A percentile compares a stretch with the other conserved stretches of the same genome.
These are phyloP conservation scores for Orthosia cruda DNA, from an alignment of 2,888 invertebrate genomes.

Conservation along the genomic window DNA sequence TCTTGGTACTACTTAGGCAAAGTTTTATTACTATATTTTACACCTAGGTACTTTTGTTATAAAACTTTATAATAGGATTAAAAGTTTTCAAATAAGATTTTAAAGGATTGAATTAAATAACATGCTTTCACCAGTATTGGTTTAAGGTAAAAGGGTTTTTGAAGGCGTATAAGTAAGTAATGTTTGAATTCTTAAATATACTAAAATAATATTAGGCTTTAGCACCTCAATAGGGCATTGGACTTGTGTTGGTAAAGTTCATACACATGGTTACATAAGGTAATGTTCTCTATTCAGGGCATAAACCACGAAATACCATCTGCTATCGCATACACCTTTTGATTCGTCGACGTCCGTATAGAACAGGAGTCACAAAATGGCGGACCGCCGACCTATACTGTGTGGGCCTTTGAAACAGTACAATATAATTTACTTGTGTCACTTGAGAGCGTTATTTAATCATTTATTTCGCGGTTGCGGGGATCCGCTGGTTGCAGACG, in stretches of 20 bases:
- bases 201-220: constrained; percentile 17
- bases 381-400: too few species aligned
- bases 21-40: constrained; percentile 18
- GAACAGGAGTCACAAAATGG: too few species aligned
- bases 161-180: neutral
- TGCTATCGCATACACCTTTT: too few species aligned
- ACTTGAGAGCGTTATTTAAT: too few species aligned
- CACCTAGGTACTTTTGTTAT: constrained; percentile 11
- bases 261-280: neutral
- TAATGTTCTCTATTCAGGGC: neutral
- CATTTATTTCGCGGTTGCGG: too few species aligned
- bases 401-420: too few species aligned
- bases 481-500: too few species aligned
- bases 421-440: too few species aligned
- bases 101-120: constrained; percentile 33
- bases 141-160: constrained; percentile 39
- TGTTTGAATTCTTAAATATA: constrained; percentile 19
- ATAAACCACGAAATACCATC: too few species aligned
- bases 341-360: too few species aligned
- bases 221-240: neutral
- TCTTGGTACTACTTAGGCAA: neutral
- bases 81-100: constrained; percentile 34
- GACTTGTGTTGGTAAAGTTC: neutral
- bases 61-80: constrained; percentile 34
- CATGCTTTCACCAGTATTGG: constrained; percentile 47